Evolutionary conservation across 1,140 invertebrate genomes (phyloP).

Genomic region (Copidosoma floridanum): DNA sequence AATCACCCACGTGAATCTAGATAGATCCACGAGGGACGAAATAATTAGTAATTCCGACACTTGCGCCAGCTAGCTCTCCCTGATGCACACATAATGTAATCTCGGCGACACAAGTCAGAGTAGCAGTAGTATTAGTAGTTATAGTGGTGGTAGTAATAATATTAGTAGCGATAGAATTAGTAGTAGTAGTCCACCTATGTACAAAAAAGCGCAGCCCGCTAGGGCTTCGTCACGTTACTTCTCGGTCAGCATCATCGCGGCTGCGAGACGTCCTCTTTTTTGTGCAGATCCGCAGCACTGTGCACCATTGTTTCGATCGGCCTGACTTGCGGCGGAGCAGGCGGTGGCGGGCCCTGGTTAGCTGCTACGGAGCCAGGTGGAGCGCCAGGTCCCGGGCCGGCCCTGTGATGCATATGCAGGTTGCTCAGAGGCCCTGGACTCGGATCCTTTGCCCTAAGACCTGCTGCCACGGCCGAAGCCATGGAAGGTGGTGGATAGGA

Average conservation of each 20-base stretch:
- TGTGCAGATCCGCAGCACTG: slow-evolving; percentile 50
- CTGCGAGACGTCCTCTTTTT: slow-evolving; percentile 55
- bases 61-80: too few relatives aligned
- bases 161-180: too few relatives aligned
- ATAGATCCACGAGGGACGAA: too few relatives aligned
- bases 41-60: too few relatives aligned
- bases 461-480: slow-evolving; percentile 57
- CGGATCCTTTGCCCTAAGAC: slow-evolving; percentile 61
- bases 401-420: slow-evolving; percentile 54
- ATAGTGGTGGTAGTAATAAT: too few relatives aligned
- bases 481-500: slow-evolving; percentile 60
- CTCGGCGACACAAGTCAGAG: too few relatives aligned
- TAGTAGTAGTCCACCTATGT: too few relatives aligned
- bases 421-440: slow-evolving; percentile 60
- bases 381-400: slow-evolving; percentile 48
- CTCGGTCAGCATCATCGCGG: slow-evolving; percentile 52
- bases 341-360: slow-evolving; percentile 12
- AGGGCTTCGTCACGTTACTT: not conserved
- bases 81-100: too few relatives aligned
- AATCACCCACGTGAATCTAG: too few relatives aligned
- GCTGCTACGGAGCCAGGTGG: slow-evolving; percentile 42
- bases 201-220: not conserved
- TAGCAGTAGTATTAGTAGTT: too few relatives aligned
- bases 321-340: slow-evolving; percentile 25
- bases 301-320: slow-evolving; percentile 46